Evolutionary conservation across 1,140 invertebrate species (phyloP).

Genomic region (Rhizoglyphus robini): DNA sequence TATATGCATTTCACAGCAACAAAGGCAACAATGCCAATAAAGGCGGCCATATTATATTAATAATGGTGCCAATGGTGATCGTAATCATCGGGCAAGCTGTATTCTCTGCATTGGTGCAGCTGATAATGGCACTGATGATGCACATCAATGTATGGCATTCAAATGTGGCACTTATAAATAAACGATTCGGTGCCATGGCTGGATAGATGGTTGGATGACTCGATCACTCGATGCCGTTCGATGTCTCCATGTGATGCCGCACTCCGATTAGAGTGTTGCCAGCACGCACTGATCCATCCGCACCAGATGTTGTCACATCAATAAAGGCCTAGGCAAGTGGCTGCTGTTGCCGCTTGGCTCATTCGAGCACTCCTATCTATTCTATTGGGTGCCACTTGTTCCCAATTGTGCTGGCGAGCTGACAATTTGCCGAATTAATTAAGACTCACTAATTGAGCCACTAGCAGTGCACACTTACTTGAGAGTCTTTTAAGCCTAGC

Average conservation of each 20-base stretch:
- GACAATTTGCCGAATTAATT: background rate
- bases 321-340: background rate
- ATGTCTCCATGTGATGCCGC: background rate
- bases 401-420: background rate
- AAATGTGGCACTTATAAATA: slow-evolving; percentile 1
- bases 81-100: background rate
- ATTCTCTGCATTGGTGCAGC: background rate
- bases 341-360: slow-evolving; percentile 4
- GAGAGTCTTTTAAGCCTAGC: slow-evolving; percentile 76
- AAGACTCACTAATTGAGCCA: slow-evolving; percentile 11
- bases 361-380: background rate
- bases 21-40: background rate
- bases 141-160: slow-evolving; percentile 5
- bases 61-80: background rate
- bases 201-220: too few species aligned
- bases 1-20: slow-evolving; percentile 1
- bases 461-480: slow-evolving; percentile 36
- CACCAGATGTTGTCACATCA: slow-evolving; percentile 13
- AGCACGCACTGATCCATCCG: slow-evolving; percentile 3
- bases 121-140: slow-evolving; percentile 13
- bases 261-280: background rate
- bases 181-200: background rate
- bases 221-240: too few species aligned
- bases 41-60: background rate
- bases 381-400: background rate